phyloP scores from a whole-genome alignment of 1,140 invertebrate species.

The Lasaia peninsularis region DNA sequence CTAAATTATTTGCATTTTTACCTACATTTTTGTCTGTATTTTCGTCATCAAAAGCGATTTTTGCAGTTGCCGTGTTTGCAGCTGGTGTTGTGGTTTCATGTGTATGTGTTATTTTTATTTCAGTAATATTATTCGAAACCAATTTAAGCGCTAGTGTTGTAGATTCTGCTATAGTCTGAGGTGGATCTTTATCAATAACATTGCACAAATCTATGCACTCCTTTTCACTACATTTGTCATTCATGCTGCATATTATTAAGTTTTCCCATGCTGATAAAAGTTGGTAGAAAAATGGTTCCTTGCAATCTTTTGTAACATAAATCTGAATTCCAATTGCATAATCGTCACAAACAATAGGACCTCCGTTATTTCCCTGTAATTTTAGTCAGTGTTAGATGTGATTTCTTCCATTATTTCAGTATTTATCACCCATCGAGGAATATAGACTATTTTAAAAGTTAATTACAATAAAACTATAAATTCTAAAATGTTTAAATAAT shows the following conservation, averaged over 20 bases:
- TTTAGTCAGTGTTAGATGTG: background rate
- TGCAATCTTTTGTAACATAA: slow-evolving; percentile 47
- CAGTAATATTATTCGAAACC: slow-evolving; percentile 3
- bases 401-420: no score
- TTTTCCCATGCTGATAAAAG: slow-evolving; percentile 44
- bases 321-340: slow-evolving; percentile 53
- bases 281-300: slow-evolving; percentile 53
- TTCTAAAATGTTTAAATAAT: background rate
- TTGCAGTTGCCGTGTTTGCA: background rate
- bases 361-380: slow-evolving; percentile 58
- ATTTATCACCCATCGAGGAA: no score
- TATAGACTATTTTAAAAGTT: background rate
- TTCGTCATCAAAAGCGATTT: background rate
- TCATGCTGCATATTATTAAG: slow-evolving; percentile 49
- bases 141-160: background rate
- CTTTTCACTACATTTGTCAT: slow-evolving; percentile 40
- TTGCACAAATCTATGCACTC: slow-evolving; percentile 41
- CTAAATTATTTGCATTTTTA: slow-evolving; percentile 9
- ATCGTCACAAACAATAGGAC: slow-evolving; percentile 53
- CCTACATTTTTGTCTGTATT: background rate
- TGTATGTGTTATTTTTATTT: slow-evolving; percentile 11
- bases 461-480: no score
- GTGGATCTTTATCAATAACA: slow-evolving; percentile 43
- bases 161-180: slow-evolving; percentile 1
- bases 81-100: slow-evolving; percentile 19